Evolutionary conservation across 1,140 invertebrate genomes (phyloP), one percentile per base, ranked within the genome.

Genomic region (Cydia fagiglandana): DNA sequence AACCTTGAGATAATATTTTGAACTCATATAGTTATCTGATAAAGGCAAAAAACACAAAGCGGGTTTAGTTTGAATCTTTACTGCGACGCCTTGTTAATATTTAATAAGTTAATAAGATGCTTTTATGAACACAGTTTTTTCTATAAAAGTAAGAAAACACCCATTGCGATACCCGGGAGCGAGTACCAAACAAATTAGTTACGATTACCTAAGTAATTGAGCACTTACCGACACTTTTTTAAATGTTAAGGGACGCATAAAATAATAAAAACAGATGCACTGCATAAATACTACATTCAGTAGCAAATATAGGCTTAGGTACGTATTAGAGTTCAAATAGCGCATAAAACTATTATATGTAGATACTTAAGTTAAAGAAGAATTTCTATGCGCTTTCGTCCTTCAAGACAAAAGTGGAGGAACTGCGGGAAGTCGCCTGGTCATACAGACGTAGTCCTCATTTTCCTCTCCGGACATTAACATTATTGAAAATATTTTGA

Each of bases 101-200:
- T 7, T 7, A 38, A 24, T 24, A 24, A 24, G 24, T 38, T 53
- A 53, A 53, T 53, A 53, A 53, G 1, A 53, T n/a, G 1, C 15
- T 53, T 53, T n/a, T n/a, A 6, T 53, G 15, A n/a, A 53, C 6
- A 53, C n/a, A 15, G 4, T 15, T 53, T 53, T 53, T 53, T 1
- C 15, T 66, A 66, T 30, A 12, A 66, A 28, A 30, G 28, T 38
- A 66, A 30, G 64, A 66, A 28, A 66, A 20, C 28, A 24, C 15
- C 64, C 10, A 12, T 24, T 12, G 30, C 13, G 64, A 15, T 15
- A 12, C 64, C 10, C 64, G 12, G 20, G 15, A 20, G 28, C 28
- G 64, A 30, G 64, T 17, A 66, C 38, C 28, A 24, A 38, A 66
- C 38, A 66, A 66, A 34, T 66, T 66, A 66, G 53, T 61, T 61